Base-by-base conservation (phyloP, 2,113 vertebrate genomes). In the Ivindomyrus marchei region DNA sequence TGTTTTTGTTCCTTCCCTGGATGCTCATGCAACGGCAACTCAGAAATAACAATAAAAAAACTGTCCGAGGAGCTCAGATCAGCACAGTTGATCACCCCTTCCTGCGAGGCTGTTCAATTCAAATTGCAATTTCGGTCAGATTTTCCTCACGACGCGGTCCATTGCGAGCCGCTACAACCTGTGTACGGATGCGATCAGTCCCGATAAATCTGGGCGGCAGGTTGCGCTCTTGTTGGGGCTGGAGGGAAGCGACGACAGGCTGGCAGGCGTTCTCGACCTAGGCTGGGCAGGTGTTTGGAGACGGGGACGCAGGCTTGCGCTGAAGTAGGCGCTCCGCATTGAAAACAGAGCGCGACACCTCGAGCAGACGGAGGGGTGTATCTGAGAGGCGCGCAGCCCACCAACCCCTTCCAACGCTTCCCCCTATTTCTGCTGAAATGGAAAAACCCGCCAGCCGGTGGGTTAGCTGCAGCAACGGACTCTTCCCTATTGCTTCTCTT, bases 101-200 rank as follows among this genome's bases (percentile, higher is more conserved):
- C 94, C 95, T 96, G 96, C 97, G 96, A 94, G 95, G 94, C 93
- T 95, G 96, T 97, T 96, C 96, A 95, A 96, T 97, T 97, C 96
- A 97, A 96, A 97, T 96, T 95, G 95, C 95, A 97, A 96, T 96
- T 95, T 95, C 95, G 94, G 96, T 96, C 95, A 96, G 95, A 96
- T 95, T 95, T 96, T 95, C 95, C 95, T 95, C 95, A 95, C 95
- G 95, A 94, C 94, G 94, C 96, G 96, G 95, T 91, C 96, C 96
- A 97, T 96, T 95, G 95, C 96, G 91, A 90, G 92, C 90, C 94
- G 94, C 95, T 93, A 93, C 94, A 70, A 94, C 95, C 95, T 95
- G 96, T 94, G 96, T 97, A 96, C 94, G 94, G 94, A 95, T 94
- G 94, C 77, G 31, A 93, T 94, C 93, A 53, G 94, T 94, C 92